Evolutionary conservation across 2,113 vertebrate species (phyloP), one percentile per base, ranked within the genome.

Genomic region (Phaetusa simplex): DNA sequence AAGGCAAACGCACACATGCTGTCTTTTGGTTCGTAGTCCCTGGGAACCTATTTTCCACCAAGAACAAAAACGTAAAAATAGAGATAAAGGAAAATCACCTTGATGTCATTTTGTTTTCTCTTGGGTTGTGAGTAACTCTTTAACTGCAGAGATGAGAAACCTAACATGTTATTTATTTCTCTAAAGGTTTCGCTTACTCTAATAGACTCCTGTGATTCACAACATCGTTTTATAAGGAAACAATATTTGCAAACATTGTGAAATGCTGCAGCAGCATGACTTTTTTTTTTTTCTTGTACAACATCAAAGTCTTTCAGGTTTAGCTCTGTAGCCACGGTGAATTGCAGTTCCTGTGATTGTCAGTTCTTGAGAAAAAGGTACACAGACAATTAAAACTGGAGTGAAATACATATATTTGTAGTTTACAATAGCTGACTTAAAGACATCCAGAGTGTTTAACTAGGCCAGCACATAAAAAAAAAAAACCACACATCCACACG

Each of bases 381-480:
- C 38, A 79, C 7, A 86, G 92, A 77, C 88, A 71, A 86, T 96
- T 98, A 89, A 96, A 96, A 91, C 50, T 94, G 21, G 69, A 96
- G 90, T 92, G 93, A 97, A 96, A 92, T 79, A 26, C 61, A 17
- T 96, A 34, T 81, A 87, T 97, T 97, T 97, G 87, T 90, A 95
- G 93, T 29, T 97, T 97, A 95, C n/a, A 82, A 34, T 94, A 97
- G 93, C 82, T 95, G 80, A 93, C 90, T 90, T 94, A 94, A 95
- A 96, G 79, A 58, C 30, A 94, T 89, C 36, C 34, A 27, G 23
- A 84, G 72, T 13, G 53, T 83, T 95, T 97, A 96, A 97, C 88
- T 77, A 91, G 89, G 36, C 81, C 69, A 61, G 42, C 72, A 45
- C 65, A 53, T 90, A 78, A 40, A 72, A 80, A 92, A 53, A 0